phyloP scores from a whole-genome alignment of 2,888 invertebrate genomes.

The Euzophera pinguis region DNA sequence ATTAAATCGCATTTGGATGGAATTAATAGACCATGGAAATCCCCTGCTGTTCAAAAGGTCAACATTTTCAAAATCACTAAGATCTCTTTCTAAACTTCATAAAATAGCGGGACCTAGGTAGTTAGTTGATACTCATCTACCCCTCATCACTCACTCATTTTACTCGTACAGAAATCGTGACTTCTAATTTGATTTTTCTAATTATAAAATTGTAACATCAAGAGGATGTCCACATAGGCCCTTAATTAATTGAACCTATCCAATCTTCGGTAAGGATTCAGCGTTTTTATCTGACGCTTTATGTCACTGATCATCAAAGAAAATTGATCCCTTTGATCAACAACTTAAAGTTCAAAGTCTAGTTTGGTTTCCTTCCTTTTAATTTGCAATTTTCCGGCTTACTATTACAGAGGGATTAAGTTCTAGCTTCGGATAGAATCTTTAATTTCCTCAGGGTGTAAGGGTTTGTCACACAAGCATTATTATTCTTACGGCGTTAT shows the following conservation, averaged over 20 bases:
- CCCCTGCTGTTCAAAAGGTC: too few species aligned
- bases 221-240: constrained; percentile 45
- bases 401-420: constrained; percentile 71
- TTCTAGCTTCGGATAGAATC: constrained; percentile 70
- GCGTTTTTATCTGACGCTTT: constrained; percentile 59
- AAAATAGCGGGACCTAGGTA: too few species aligned
- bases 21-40: too few species aligned
- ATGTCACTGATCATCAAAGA: constrained; percentile 3
- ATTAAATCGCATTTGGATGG: too few species aligned
- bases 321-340: constrained; percentile 27
- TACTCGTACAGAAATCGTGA: neutral
- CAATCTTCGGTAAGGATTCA: constrained; percentile 52
- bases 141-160: too few species aligned
- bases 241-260: constrained; percentile 70
- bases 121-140: too few species aligned
- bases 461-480: neutral
- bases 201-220: constrained; percentile 5
- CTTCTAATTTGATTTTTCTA: neutral
- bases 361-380: constrained; percentile 34
- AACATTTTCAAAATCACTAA: too few species aligned
- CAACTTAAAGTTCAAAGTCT: constrained; percentile 21
- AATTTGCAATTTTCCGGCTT: constrained; percentile 76
- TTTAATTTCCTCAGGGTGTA: constrained; percentile 73
- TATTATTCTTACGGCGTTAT: neutral
- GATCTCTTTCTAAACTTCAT: too few species aligned